phyloP scores from a whole-genome alignment of 2,113 vertebrate species.

The Triplophysa siluroides region DNA sequence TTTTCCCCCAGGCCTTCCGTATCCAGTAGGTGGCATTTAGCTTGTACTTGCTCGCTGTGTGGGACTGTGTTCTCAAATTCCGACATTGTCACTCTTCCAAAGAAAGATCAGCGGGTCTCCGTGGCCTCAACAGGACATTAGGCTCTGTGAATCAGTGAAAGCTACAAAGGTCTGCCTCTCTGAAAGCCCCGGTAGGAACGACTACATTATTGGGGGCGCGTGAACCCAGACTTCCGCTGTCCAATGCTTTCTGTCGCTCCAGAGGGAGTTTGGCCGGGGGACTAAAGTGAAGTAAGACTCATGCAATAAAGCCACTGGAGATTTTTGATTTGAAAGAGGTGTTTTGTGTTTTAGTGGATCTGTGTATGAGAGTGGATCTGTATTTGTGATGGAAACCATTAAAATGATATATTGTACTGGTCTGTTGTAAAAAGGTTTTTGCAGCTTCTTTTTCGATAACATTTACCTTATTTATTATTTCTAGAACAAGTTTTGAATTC shows the following conservation, averaged over 20 bases:
- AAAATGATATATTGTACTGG: too few species aligned
- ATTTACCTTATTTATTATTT: too few species aligned
- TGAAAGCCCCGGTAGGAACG: conserved; percentile 19
- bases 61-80: conserved; percentile 23
- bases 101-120: conserved; percentile 33
- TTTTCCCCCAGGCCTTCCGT: conserved; percentile 21
- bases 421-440: too few species aligned
- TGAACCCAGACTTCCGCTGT: conserved; percentile 64
- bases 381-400: too few species aligned
- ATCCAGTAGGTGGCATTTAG: conserved; percentile 41
- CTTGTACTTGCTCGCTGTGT: conserved; percentile 33
- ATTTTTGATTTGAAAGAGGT: conserved; percentile 53
- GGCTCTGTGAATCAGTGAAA: conserved; percentile 24
- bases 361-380: too few species aligned
- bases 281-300: conserved; percentile 62
- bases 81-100: conserved; percentile 28
- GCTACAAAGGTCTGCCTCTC: conserved; percentile 10
- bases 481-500: too few species aligned
- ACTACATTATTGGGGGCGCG: conserved; percentile 46
- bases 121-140: conserved; percentile 18
- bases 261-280: conserved; percentile 63
- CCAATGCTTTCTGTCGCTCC: conserved; percentile 64
- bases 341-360: too few species aligned
- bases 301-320: conserved; percentile 70
- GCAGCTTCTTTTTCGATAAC: too few species aligned